Evolutionary conservation across 1,140 invertebrate genomes (phyloP).

Genomic region (Matsumurasca onukii): DNA sequence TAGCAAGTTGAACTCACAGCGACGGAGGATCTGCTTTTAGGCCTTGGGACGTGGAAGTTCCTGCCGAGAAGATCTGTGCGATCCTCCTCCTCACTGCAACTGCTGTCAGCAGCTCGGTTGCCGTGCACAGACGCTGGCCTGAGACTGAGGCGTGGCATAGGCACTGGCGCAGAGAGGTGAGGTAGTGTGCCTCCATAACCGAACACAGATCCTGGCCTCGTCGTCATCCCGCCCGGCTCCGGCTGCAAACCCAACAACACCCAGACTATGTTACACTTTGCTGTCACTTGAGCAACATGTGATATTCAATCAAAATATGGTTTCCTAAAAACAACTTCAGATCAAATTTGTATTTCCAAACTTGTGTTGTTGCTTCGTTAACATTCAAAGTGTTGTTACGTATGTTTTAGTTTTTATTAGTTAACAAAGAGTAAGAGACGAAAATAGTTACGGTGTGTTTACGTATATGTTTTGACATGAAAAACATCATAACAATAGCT

Average conservation of each 20-base stretch:
- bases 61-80: constrained; percentile 69
- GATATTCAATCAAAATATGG: too few species aligned
- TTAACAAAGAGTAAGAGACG: too few species aligned
- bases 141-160: constrained; percentile 60
- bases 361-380: too few species aligned
- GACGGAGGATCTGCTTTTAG: constrained; percentile 73
- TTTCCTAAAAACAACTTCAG: too few species aligned
- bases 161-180: constrained; percentile 59
- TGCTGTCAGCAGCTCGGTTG: constrained; percentile 54
- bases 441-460: too few species aligned
- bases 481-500: too few species aligned
- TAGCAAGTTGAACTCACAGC: constrained; percentile 57
- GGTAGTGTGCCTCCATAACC: constrained; percentile 60
- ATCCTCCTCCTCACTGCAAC: constrained; percentile 67
- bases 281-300: too few species aligned
- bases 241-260: constrained; percentile 50
- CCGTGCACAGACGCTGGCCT: constrained; percentile 46
- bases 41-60: constrained; percentile 70
- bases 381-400: too few species aligned
- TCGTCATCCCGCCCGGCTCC: constrained; percentile 62
- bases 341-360: too few species aligned
- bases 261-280: background rate
- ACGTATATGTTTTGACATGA: too few species aligned
- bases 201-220: constrained; percentile 80
- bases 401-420: too few species aligned